Evolutionary conservation across 2,113 vertebrate genomes (phyloP), one percentile per base, ranked within the genome.

Genomic region (Trachemys scripta): DNA sequence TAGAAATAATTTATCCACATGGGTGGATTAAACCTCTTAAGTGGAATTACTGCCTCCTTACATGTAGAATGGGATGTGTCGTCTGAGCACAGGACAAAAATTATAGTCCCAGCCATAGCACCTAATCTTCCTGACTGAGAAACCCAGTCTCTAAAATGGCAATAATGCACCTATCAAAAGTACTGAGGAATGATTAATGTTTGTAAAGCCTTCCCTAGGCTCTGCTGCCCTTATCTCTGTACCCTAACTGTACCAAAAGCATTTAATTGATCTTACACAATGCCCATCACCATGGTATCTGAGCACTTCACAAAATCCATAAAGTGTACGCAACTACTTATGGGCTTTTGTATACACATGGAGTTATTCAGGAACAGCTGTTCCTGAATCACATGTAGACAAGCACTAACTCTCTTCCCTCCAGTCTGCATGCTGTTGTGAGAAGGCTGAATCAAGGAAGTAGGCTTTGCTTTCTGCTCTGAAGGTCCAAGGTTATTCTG

Each of bases 1-100:
- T 87, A 59, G 95, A 85, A 94, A 19, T 81, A 24, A 4, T 85
- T 85, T 87, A 35, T 65, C 47, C 0, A 0, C 91, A 79, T 56
- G 82, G 17, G 42, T 57, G 85, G 65, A 86, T 92, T 90, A 82
- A 93, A 50, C 22, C 49, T 87, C 38, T 20, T 0, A 0, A 0
- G 49, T 90, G 92, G 79, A 65, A 45, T 91, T 90, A 80, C 78
- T 83, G 91, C 57, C 65, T 84, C 1, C 11, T 16, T 85, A 82
- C 57, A 51, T 17, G 76, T 62, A 57, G 72, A 89, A 57, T 87
- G 88, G 83, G 76, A 56, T 2, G 0, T 85, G 13, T 2, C 56
- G 0, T 85, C 13, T 2, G 72, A 47, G 76, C 82, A 13, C 0
- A 0, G 50, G 53, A 56, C 0, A 27, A 81, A 86, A 42, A 53